Conservation (phyloP, 2,888 invertebrate genomes). For the Ennomos quercinarius region DNA sequence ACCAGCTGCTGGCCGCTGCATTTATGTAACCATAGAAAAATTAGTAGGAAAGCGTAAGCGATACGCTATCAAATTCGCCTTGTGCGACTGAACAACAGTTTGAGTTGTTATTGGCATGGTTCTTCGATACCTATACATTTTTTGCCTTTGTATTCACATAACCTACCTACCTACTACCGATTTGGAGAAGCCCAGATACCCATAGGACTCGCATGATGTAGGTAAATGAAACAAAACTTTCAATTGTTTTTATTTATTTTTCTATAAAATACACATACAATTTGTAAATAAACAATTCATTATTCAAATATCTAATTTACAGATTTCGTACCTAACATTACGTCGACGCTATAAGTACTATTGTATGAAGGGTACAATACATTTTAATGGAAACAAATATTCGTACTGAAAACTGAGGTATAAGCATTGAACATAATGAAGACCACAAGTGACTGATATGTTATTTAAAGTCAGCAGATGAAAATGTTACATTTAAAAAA, state of each 20-base stretch:
- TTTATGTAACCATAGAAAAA: too few relatives aligned
- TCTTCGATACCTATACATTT: too few relatives aligned
- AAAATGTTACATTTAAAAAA: constrained; percentile 10
- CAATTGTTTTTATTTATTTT: constrained; percentile 75
- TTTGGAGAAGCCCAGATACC: too few relatives aligned
- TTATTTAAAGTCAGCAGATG: constrained; percentile 51
- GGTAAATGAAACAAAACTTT: constrained; percentile 44
- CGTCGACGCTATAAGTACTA: constrained; percentile 56
- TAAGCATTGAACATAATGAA: constrained; percentile 39
- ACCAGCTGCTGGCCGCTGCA: too few relatives aligned
- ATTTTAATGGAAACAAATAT: constrained; percentile 15
- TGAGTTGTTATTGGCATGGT: too few relatives aligned
- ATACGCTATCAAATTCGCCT: too few relatives aligned
- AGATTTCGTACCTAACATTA: constrained; percentile 71
- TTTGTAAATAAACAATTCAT: constrained; percentile 85
- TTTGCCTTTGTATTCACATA: too few relatives aligned
- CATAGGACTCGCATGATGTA: neutral
- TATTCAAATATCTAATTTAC: constrained; percentile 80
- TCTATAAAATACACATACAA: constrained; percentile 85
- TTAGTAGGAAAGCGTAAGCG: too few relatives aligned
- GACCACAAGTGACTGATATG: constrained; percentile 64
- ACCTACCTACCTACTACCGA: too few relatives aligned
- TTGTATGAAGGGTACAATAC: constrained; percentile 36
- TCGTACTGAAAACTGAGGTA: constrained; percentile 25
- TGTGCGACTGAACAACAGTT: too few relatives aligned